phyloP scores from a whole-genome alignment of 2,888 invertebrate genomes.

The Chaitophorus viminalis region DNA sequence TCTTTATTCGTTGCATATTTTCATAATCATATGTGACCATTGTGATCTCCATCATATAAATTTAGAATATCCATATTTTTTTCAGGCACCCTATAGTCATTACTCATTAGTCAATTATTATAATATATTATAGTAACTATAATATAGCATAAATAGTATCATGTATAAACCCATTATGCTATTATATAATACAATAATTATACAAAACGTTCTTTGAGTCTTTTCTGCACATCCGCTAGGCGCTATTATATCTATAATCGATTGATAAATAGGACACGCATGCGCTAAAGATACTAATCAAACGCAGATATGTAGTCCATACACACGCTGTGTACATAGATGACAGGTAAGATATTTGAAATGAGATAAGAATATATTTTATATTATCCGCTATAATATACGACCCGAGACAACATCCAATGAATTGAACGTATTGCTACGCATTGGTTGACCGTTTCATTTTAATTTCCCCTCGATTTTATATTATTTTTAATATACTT shows the following conservation, averaged over 20 bases:
- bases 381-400: not conserved
- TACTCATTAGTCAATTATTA: too few relatives aligned
- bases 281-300: not conserved
- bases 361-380: not conserved
- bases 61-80: not conserved
- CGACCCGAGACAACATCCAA: not conserved
- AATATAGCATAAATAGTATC: not conserved
- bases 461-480: not conserved
- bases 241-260: not conserved
- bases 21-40: too few relatives aligned
- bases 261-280: not conserved
- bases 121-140: too few relatives aligned
- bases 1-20: not conserved
- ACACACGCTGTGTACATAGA: not conserved
- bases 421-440: not conserved
- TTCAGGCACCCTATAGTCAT: not conserved
- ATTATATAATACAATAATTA: not conserved
- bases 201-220: not conserved
- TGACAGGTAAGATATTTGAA: not conserved
- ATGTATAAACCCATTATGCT: not conserved
- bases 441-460: not conserved
- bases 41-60: not conserved
- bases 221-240: not conserved
- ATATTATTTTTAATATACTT: not conserved
- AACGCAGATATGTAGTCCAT: not conserved